Conservation (phyloP, 2,113 vertebrate genomes). For the Ceratotherium simum region DNA sequence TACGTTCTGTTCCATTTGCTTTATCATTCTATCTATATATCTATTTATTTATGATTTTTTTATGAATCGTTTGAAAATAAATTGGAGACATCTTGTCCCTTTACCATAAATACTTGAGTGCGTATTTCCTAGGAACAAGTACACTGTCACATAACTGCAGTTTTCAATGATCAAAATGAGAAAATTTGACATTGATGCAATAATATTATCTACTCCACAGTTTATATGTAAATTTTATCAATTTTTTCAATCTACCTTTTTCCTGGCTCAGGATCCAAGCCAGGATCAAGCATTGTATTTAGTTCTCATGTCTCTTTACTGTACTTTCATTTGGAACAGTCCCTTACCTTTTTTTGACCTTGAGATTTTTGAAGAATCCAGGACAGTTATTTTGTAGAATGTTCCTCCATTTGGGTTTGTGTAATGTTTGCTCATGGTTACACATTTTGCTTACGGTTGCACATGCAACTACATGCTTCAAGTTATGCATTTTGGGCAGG, state of each 20-base stretch:
- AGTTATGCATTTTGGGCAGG: not conserved
- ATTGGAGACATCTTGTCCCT: not conserved
- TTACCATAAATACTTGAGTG: not conserved
- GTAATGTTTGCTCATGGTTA: not conserved
- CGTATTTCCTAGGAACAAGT: not conserved
- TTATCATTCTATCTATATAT: not conserved
- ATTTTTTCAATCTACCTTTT: not conserved
- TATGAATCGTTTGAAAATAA: not conserved
- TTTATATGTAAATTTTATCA: not conserved
- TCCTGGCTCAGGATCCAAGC: not conserved
- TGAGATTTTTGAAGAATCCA: not conserved
- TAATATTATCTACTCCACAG: not conserved
- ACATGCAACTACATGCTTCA: not conserved
- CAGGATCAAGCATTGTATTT: not conserved
- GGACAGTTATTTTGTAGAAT: not conserved
- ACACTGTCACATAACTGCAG: not conserved
- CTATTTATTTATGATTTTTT: not conserved
- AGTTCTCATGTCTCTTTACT: not conserved
- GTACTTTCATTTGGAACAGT: not conserved
- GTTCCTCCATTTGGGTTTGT: not conserved
- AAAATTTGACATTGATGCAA: not conserved
- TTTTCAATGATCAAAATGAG: slow-evolving; percentile 1
- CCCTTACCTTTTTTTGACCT: not conserved
- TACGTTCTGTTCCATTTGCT: not conserved
- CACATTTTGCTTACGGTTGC: no score